Evolutionary conservation across 2,797 vertebrate species (phyloP), one percentile per base, ranked within the genome.

Genomic region (Meda fulgida): DNA sequence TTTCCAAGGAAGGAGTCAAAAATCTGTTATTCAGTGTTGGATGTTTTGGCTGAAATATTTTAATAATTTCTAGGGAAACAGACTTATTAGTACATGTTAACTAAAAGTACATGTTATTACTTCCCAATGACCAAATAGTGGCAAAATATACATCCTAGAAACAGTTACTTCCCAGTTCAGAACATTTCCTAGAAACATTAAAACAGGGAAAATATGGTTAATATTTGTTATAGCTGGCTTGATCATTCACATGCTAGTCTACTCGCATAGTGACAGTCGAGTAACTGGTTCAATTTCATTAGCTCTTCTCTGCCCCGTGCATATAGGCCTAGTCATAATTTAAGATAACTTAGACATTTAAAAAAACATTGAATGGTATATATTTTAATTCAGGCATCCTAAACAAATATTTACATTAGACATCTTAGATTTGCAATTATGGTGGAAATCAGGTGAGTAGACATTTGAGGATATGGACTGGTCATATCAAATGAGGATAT

Each of bases 211-310:
- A 77, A 43, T 65, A 78, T 19, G 26, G 77, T 65, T 78, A 78
- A 46, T 78, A 65, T 78, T 43, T 79, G 40, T 65, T 34, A 46
- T 46, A 79, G 6, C n/a, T 79, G 38, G 36, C 72, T 65, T 73
- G 40, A 73, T 82, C 38, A 73, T 73, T 75, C 29, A 65, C 81
- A 65, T 63, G 40, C 16, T 66, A 6, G 26, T 71, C 13, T 46
- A 63, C 38, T 63, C 13, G 13, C 58, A 18, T 38, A 75, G 29
- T 63, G 8, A 63, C 51, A 18, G n/a, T n/a, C n/a, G 31, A 36
- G 70, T 75, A 75, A 66, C 40, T 51, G 8, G 5, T 34, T 23
- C 5, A 26, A 8, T 83, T 40, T 66, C 16, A 83, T n/a, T 46
- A 46, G 26, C 5, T 43, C 21, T n/a, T 73, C 23, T 63, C 4